Evolutionary conservation across 1,140 invertebrate species (phyloP), one percentile per base, ranked within the genome.

Genomic region (Antheraea mylitta): DNA sequence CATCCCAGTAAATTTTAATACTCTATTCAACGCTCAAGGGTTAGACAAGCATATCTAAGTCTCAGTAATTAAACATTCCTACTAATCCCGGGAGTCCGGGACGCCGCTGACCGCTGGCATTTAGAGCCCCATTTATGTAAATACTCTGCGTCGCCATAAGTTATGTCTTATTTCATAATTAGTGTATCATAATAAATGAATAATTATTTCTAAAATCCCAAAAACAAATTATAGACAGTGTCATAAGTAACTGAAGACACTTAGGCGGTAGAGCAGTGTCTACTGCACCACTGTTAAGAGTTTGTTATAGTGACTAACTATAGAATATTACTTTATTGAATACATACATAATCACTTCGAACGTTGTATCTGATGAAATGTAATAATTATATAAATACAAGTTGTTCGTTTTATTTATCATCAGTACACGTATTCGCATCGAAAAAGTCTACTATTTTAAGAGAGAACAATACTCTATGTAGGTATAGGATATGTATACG

Each of bases 81-180:
- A 30, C 22, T 53, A 53, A 53, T 53, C 45, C 45, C 45, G 45
- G 16, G 45, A 16, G 45, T 1, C 11, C 10, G 45, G 45, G 45
- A 16, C 16, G 1, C 2, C 45, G 45, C 45, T 53, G 16, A 53
- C 45, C 45, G 16, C 45, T 53, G 45, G 13, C 45, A 16, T 53
- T 53, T 53, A 53, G 13, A 53, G 16, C 45, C 45, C 45, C 45
- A 53, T 53, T 53, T 53, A 53, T 53, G 45, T 53, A 53, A 53
- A 53, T 53, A 53, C 45, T 53, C 13, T n/a, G 45, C 16, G 13
- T 53, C 45, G 7, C 45, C 45, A 16, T 53, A 53, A 53, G 16
- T 13, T 53, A 13, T 53, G 7, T n/a, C 16, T 16, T 13, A 6
- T 53, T 16, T 10, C 45, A 53, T 53, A 53, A 53, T 16, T 53